A percentile compares a stretch with the other conserved stretches of the same genome.
These are phyloP conservation scores for Drosophila teissieri DNA, from an alignment of 1,140 invertebrate genomes.

Conservation along the genomic window DNA sequence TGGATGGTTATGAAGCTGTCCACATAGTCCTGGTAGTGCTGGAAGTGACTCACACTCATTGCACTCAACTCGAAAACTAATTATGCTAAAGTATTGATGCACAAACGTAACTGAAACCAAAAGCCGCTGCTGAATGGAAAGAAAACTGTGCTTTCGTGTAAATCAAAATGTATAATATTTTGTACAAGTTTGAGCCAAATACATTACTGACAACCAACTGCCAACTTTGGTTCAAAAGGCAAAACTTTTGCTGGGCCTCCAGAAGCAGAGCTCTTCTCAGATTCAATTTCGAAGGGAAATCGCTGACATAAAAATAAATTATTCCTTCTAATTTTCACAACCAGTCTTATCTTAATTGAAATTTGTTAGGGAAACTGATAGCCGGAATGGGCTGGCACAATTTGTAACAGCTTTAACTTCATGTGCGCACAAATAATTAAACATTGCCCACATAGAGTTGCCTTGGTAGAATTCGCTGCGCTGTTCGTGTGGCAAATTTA, in stretches of 20 bases:
- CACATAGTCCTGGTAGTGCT: slow-evolving; percentile 40
- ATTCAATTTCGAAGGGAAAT: slow-evolving; percentile 1
- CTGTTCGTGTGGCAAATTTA: slow-evolving; percentile 67
- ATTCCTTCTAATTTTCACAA: not conserved
- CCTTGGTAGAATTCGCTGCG: slow-evolving; percentile 4
- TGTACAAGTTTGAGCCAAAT: slow-evolving; percentile 22
- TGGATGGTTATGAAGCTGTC: slow-evolving; percentile 41
- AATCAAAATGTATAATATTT: slow-evolving; percentile 27
- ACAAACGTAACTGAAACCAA: not conserved
- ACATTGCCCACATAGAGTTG: slow-evolving; percentile 35
- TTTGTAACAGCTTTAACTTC: slow-evolving; percentile 27
- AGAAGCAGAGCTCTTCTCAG: not conserved
- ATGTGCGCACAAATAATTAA: slow-evolving; percentile 62
- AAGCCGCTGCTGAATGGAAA: not conserved
- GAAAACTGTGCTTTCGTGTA: slow-evolving; percentile 11
- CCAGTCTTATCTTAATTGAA: slow-evolving; percentile 20
- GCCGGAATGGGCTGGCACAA: slow-evolving; percentile 12
- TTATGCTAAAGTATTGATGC: not conserved
- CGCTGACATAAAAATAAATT: not conserved
- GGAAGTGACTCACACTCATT: slow-evolving; percentile 37
- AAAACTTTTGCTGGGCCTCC: slow-evolving; percentile 20
- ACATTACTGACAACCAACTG: slow-evolving; percentile 22
- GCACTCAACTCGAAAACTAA: not conserved
- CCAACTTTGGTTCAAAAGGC: slow-evolving; percentile 9
- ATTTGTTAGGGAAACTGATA: slow-evolving; percentile 15